Conservation (phyloP, 2,797 vertebrate species). For the Pseudopleuronectes americanus region DNA sequence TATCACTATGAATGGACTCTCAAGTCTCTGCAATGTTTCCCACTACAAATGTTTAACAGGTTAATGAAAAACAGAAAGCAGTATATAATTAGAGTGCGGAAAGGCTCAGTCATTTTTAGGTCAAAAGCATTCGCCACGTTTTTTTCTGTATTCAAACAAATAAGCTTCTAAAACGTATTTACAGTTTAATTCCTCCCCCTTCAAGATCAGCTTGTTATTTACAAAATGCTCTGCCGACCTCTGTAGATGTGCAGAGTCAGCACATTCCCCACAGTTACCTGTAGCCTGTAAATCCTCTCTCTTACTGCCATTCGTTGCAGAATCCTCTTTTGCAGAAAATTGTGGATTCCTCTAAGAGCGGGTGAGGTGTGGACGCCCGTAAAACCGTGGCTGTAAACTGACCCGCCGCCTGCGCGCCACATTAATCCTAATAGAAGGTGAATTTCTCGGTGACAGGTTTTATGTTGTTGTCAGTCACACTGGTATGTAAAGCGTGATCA, state of each 20-base stretch:
- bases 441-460: not conserved
- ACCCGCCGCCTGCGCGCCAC: not conserved
- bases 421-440: not conserved
- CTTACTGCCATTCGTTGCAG: not conserved
- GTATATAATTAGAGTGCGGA: no score
- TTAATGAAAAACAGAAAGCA: no score
- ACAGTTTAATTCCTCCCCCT: not conserved
- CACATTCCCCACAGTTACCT: not conserved
- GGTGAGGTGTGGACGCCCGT: constrained; percentile 3
- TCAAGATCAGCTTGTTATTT: not conserved
- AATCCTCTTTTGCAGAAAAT: not conserved
- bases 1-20: not conserved
- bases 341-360: not conserved
- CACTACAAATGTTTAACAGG: no score
- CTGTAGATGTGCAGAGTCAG: not conserved
- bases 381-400: not conserved
- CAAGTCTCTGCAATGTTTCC: no score
- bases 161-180: not conserved
- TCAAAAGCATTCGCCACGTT: not conserved
- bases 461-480: not conserved
- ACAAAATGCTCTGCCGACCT: not conserved
- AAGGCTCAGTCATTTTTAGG: not conserved
- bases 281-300: not conserved
- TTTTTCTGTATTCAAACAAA: not conserved
- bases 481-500: not conserved